Evolutionary conservation across 1,140 invertebrate species (phyloP).

Genomic region (Danaus melanippus): DNA sequence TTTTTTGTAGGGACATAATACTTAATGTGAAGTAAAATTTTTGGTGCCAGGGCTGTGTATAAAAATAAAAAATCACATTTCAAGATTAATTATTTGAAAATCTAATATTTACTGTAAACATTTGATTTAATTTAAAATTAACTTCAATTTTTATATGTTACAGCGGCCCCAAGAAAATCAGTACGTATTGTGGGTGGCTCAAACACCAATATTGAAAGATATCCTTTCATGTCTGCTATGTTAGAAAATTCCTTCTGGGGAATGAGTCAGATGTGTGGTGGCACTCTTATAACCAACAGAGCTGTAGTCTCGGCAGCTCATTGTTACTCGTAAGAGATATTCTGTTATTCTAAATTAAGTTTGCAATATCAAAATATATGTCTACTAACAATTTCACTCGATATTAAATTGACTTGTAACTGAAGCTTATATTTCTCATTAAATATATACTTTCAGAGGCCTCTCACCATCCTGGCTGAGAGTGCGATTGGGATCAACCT

Average conservation of each 20-base stretch:
- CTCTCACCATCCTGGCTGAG: slow-evolving; percentile 22
- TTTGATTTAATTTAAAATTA: no score
- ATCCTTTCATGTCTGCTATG: slow-evolving; percentile 1
- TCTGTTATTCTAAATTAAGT: not conserved
- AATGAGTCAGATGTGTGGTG: slow-evolving; percentile 46
- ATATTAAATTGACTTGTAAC: not conserved
- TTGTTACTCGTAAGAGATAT: slow-evolving; percentile 46
- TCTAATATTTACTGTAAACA: no score
- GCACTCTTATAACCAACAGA: slow-evolving; percentile 52
- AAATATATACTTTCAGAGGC: slow-evolving; percentile 2
- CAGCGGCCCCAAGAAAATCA: not conserved
- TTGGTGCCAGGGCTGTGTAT: no score
- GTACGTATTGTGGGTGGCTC: slow-evolving; percentile 3
- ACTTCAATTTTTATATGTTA: no score
- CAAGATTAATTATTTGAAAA: no score
- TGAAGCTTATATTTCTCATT: not conserved
- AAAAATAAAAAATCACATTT: no score
- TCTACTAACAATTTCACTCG: not conserved
- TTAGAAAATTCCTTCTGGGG: not conserved
- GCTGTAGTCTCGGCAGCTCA: slow-evolving; percentile 72
- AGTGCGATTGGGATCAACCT: slow-evolving; percentile 35
- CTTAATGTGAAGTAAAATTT: no score
- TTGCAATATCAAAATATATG: not conserved
- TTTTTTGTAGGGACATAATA: no score
- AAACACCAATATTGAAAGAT: not conserved